Evolutionary conservation across 2,888 invertebrate species (phyloP).

Genomic region (Drymonia ruficornis): DNA sequence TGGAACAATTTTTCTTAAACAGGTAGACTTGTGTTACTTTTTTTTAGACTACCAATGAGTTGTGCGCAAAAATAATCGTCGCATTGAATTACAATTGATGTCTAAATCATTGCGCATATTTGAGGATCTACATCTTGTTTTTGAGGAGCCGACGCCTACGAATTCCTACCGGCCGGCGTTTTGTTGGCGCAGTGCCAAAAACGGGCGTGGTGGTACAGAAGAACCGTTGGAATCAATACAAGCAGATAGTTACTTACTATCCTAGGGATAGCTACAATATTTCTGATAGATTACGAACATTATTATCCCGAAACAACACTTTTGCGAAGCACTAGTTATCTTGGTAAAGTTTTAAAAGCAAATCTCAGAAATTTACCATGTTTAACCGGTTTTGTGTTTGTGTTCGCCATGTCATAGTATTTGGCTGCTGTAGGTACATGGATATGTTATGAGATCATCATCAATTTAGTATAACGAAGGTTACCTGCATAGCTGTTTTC

Average conservation of each 20-base stretch:
- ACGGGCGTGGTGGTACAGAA: constrained; percentile 60
- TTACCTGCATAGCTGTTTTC: constrained; percentile 18
- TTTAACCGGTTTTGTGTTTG: constrained; percentile 20
- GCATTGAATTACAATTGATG: no score
- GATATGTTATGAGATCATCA: constrained; percentile 52
- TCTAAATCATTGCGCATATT: background rate
- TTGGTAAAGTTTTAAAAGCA: background rate
- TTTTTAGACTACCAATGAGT: no score
- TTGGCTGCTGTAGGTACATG: constrained; percentile 20
- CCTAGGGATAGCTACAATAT: background rate
- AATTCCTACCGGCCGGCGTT: constrained; percentile 63
- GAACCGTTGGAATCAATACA: constrained; percentile 33
- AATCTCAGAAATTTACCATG: background rate
- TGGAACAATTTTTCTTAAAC: no score
- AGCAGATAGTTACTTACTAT: constrained; percentile 12
- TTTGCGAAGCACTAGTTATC: background rate
- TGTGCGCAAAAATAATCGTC: no score
- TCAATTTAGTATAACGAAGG: constrained; percentile 42
- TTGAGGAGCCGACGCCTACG: constrained; percentile 51
- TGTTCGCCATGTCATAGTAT: constrained; percentile 19
- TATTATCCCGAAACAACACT: background rate
- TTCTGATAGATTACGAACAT: background rate
- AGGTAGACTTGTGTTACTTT: no score
- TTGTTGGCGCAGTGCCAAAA: constrained; percentile 69
- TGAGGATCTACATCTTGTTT: constrained; percentile 17